Conservation (phyloP, 2,888 invertebrate species). For the Fragum fragum region DNA sequence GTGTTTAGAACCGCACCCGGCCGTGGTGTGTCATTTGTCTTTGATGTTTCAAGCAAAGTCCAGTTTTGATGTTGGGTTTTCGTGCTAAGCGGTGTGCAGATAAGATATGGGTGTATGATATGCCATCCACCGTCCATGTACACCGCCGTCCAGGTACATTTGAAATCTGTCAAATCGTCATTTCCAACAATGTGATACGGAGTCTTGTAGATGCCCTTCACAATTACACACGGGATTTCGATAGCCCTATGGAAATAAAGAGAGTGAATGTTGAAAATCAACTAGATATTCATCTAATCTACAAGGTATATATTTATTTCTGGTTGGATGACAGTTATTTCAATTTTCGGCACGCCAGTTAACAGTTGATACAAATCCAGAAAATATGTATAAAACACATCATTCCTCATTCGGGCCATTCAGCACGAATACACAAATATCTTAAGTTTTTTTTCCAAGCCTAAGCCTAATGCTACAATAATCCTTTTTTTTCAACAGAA, state of each 20-base stretch:
- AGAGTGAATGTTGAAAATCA: too few species aligned
- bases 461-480: too few species aligned
- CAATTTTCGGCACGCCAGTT: too few species aligned
- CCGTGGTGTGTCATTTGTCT: conserved; percentile 37
- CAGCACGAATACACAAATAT: too few species aligned
- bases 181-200: conserved; percentile 77
- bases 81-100: conserved; percentile 71
- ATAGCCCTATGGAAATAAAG: conserved; percentile 76
- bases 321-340: too few species aligned
- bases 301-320: too few species aligned
- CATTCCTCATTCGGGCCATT: too few species aligned
- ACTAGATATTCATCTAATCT: too few species aligned
- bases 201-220: conserved; percentile 79
- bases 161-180: conserved; percentile 67
- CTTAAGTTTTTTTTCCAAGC: too few species aligned
- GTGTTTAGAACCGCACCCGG: conserved; percentile 70
- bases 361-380: too few species aligned
- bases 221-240: conserved; percentile 76
- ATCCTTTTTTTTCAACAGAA: too few species aligned
- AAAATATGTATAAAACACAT: too few species aligned
- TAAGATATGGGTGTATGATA: conserved; percentile 80
- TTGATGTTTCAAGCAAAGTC: conserved; percentile 67
- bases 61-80: conserved; percentile 57
- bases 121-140: conserved; percentile 79
- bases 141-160: conserved; percentile 81